Evolutionary conservation across 1,140 invertebrate species (phyloP), one percentile per base, ranked within the genome.

Genomic region (Diplogasteroides magnus): DNA sequence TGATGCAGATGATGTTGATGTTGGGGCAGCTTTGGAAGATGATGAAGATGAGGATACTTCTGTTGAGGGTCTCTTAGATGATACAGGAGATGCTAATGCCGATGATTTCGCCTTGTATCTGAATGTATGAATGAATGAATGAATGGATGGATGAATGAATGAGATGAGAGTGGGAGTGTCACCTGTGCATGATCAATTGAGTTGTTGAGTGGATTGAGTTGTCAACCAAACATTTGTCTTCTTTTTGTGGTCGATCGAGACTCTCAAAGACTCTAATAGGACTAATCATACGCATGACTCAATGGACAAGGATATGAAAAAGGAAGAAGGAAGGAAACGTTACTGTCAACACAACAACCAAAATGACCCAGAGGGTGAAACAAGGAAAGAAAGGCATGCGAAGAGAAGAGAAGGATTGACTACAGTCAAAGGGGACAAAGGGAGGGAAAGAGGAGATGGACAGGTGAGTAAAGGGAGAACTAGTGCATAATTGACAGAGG

Each of bases 371-470:
- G 6, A 48, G 19, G 37, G 37, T 11, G 37, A 48, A 11, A 48
- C 37, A 48, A 48, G 6, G 37, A 48, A 48, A 19, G 19, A 48
- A 6, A 48, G 37, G 37, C 6, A 48, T 48, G 37, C 6, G 19
- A 19, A 48, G 37, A 48, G 37, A 11, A 19, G 37, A 11, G 37
- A 48, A 11, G 19, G 37, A 48, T 11, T 48, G 37, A 48, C 19
- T 6, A 48, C 19, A 19, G 37, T 48, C 19, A 19, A 19, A 48
- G 19, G 37, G 60, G 15, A 31, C 15, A 11, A 15, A 31, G 26
- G 6, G 60, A 61, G n/a, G 60, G n/a, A 61, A 61, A 61, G 60
- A 61, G n/a, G 26, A 27, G 60, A 61, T 11, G n/a, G 60, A 61
- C 6, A 31, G 60, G 15, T 6, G 29, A 27, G 60, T 6, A 27